A percentile compares a stretch with the other conserved stretches of the same genome.
Evolutionary conservation across 2,888 invertebrate genomes (phyloP).

Genomic region (Chorisops tibialis): DNA sequence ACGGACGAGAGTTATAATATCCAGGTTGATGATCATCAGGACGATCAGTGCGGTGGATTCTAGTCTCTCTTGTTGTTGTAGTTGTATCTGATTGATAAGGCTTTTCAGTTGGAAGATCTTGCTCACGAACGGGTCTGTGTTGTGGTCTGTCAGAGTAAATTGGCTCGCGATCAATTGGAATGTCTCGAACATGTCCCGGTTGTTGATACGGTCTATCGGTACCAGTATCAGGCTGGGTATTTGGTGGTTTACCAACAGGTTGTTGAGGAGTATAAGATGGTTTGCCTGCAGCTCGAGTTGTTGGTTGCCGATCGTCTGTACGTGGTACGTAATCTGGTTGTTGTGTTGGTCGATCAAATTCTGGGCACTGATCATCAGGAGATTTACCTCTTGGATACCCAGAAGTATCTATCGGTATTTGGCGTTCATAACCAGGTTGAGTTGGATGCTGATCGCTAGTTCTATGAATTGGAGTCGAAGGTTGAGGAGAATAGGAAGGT

Average conservation of each 20-base stretch:
- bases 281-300: conserved; percentile 14
- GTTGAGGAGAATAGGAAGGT: too few relatives aligned
- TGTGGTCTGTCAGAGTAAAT: not conserved
- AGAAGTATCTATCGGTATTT: conserved; percentile 1
- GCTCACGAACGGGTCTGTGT: not conserved
- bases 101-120: not conserved
- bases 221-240: not conserved
- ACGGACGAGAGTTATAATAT: not conserved
- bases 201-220: not conserved
- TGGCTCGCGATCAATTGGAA: not conserved
- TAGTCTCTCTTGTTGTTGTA: not conserved
- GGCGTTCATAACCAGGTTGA: not conserved
- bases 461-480: too few relatives aligned
- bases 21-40: not conserved
- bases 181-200: conserved; percentile 1
- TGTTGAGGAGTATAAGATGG: conserved; percentile 16
- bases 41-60: not conserved
- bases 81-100: not conserved
- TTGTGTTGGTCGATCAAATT: too few relatives aligned
- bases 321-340: not conserved
- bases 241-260: conserved; percentile 10
- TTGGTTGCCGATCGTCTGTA: not conserved
- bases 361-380: not conserved
- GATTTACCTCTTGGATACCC: conserved; percentile 1
- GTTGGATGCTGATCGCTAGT: too few relatives aligned